Percentiles rank a stretch among this genome's conserved stretches.
phyloP scores from a whole-genome alignment of 2,797 vertebrate genomes.

The Sebastolobus altivelis region DNA sequence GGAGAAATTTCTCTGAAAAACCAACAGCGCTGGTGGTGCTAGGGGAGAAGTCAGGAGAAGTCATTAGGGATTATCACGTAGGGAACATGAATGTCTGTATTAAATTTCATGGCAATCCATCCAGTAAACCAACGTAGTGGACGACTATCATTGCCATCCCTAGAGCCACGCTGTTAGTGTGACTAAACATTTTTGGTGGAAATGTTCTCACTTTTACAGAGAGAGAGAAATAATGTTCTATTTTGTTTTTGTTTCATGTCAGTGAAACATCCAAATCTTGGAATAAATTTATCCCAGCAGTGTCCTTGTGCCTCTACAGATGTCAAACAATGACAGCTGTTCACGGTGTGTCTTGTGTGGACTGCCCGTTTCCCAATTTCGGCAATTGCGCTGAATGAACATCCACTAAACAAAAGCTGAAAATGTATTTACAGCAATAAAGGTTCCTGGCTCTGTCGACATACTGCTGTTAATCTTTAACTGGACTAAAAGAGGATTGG shows the following conservation, averaged over 20 bases:
- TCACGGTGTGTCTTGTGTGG: conserved; percentile 5
- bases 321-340: conserved; percentile 31
- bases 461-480: conserved; percentile 74
- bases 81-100: not conserved
- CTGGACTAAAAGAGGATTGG: conserved; percentile 74
- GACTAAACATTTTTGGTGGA: not conserved
- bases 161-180: not conserved
- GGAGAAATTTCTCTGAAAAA: not conserved
- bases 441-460: conserved; percentile 50
- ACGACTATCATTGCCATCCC: not conserved
- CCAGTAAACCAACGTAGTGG: not conserved
- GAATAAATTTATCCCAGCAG: not conserved
- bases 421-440: conserved; percentile 48
- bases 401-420: conserved; percentile 46
- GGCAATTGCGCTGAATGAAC: conserved; percentile 14
- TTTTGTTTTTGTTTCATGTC: conserved; percentile 1
- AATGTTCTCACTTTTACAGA: not conserved
- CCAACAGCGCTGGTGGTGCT: not conserved
- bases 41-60: not conserved
- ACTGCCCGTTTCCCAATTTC: conserved; percentile 30
- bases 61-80: not conserved
- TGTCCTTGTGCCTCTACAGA: not conserved
- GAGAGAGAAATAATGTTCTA: not conserved
- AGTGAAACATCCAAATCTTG: not conserved
- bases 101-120: not conserved